Evolutionary conservation across 2,888 invertebrate species (phyloP).

Genomic region (Andrena bicolor): DNA sequence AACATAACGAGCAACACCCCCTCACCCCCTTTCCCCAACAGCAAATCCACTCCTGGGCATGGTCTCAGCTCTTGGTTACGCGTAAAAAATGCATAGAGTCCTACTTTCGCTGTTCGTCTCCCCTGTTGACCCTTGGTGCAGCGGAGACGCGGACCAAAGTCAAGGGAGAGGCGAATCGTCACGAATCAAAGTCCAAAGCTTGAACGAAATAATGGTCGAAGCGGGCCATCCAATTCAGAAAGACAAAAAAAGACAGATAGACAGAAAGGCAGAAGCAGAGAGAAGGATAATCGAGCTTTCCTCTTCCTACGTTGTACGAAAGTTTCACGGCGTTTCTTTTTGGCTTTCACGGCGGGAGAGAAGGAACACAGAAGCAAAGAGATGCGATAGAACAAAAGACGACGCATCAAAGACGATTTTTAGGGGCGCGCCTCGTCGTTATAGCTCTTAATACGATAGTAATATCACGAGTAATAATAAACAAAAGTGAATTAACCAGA

Average conservation of each 20-base stretch:
- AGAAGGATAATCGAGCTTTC: constrained; percentile 68
- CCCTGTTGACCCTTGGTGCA: constrained; percentile 48
- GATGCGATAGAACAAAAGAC: constrained; percentile 51
- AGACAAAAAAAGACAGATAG: constrained; percentile 24
- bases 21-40: constrained; percentile 28
- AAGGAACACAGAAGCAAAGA: constrained; percentile 36
- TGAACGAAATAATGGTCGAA: constrained; percentile 27
- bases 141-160: background rate
- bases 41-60: constrained; percentile 62
- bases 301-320: constrained; percentile 65
- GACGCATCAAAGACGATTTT: constrained; percentile 57
- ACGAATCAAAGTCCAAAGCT: constrained; percentile 4
- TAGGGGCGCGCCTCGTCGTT: constrained; percentile 80
- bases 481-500: constrained; percentile 79
- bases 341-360: constrained; percentile 56
- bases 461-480: constrained; percentile 79
- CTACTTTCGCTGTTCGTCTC: constrained; percentile 43
- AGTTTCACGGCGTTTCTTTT: constrained; percentile 70
- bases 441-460: constrained; percentile 81
- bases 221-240: constrained; percentile 29
- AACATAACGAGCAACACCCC: constrained; percentile 60
- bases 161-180: constrained; percentile 7
- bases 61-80: constrained; percentile 61
- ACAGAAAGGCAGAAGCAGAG: constrained; percentile 32
- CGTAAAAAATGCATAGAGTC: constrained; percentile 53